Percentiles rank a stretch among this genome's conserved stretches.
phyloP scores from a whole-genome alignment of 2,888 invertebrate species.

The Stenolophus ochropezus region DNA sequence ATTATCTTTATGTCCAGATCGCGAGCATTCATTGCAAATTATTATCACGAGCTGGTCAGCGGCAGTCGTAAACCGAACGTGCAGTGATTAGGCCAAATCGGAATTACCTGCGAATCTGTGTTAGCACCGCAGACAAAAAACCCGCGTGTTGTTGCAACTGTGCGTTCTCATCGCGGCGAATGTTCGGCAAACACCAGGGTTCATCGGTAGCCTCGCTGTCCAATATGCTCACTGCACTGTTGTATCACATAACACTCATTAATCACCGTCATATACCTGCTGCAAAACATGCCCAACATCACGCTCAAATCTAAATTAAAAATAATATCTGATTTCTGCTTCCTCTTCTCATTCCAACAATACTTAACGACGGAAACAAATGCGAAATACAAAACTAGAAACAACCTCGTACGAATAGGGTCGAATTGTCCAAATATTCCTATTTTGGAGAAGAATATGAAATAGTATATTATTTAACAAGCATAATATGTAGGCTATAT shows the following conservation, averaged over 20 bases:
- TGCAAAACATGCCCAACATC: not conserved
- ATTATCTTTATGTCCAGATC: slow-evolving; percentile 51
- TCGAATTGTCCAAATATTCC: no score
- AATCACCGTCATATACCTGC: not conserved
- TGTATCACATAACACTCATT: not conserved
- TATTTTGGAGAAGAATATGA: no score
- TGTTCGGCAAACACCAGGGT: not conserved
- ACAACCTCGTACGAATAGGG: no score
- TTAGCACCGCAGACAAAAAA: slow-evolving; percentile 13
- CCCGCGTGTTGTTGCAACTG: slow-evolving; percentile 31
- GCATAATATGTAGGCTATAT: no score
- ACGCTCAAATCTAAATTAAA: not conserved
- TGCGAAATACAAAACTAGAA: no score
- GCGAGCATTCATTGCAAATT: slow-evolving; percentile 52
- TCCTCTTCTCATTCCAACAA: no score
- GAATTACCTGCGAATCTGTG: slow-evolving; percentile 56
- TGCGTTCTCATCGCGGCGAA: slow-evolving; percentile 31
- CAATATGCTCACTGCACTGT: not conserved
- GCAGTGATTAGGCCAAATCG: slow-evolving; percentile 51
- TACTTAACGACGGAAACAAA: no score
- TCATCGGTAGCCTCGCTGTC: not conserved
- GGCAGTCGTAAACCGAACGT: slow-evolving; percentile 25
- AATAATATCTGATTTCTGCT: not conserved
- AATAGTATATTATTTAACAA: no score
- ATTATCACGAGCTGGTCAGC: slow-evolving; percentile 46